A percentile compares a stretch with the other conserved stretches of the same genome.
Evolutionary conservation across 2,888 invertebrate species (phyloP).

Genomic region (Drosophila barbarae): DNA sequence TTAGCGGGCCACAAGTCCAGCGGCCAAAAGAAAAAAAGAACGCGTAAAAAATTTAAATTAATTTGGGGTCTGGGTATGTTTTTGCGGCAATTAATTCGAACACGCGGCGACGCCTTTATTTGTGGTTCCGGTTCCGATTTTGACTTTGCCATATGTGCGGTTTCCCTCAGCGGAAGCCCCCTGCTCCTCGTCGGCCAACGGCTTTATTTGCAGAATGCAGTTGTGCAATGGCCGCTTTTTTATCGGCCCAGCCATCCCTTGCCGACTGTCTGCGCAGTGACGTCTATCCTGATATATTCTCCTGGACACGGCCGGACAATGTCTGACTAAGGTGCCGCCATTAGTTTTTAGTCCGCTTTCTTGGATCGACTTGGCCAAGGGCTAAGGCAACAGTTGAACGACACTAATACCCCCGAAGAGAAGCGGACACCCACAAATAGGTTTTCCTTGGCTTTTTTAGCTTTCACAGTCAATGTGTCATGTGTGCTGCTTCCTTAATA

Average conservation of each 20-base stretch:
- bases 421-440: conserved; percentile 1
- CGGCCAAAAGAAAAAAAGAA: conserved; percentile 46
- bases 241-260: conserved; percentile 6
- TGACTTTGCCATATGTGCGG: conserved; percentile 75
- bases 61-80: conserved; percentile 55
- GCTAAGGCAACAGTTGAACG: conserved; percentile 56
- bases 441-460: conserved; percentile 9
- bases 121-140: conserved; percentile 42
- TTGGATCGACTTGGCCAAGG: conserved; percentile 7
- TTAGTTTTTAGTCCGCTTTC: conserved; percentile 22
- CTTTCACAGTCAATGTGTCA: background rate
- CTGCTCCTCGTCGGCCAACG: background rate
- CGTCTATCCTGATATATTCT: conserved; percentile 66
- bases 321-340: conserved; percentile 32
- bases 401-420: conserved; percentile 45
- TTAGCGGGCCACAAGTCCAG: conserved; percentile 54
- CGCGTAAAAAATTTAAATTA: conserved; percentile 50
- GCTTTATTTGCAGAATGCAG: conserved; percentile 20
- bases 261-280: conserved; percentile 40
- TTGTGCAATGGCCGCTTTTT: conserved; percentile 9
- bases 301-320: conserved; percentile 49
- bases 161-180: conserved; percentile 52
- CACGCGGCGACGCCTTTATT: conserved; percentile 49
- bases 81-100: conserved; percentile 76
- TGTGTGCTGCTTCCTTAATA: conserved; percentile 4